These are phyloP conservation scores for Pseudonaja textilis DNA, from an alignment of 2,113 vertebrate species.

Conservation along the genomic window DNA sequence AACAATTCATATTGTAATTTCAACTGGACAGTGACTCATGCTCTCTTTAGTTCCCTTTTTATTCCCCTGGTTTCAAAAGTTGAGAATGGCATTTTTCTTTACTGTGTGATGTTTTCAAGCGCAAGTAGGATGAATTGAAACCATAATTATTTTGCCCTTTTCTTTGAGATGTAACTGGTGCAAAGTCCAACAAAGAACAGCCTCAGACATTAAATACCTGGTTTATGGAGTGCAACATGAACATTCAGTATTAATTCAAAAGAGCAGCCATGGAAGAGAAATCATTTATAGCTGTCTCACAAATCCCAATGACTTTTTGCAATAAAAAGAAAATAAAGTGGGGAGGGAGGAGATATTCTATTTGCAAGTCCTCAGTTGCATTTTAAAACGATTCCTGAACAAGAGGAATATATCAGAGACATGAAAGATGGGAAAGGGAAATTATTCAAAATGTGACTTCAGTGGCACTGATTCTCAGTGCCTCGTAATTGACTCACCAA, in stretches of 20 bases:
- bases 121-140: not conserved
- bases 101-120: not conserved
- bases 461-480: not conserved
- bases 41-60: not conserved
- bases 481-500: not conserved
- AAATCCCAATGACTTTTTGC: not conserved
- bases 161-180: not conserved
- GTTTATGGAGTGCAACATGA: conserved; percentile 26
- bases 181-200: not conserved
- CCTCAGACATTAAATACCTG: not conserved
- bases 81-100: not conserved
- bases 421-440: conserved; percentile 13
- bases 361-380: conserved; percentile 16
- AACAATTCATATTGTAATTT: conserved; percentile 5
- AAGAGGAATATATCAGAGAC: conserved; percentile 26
- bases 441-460: not conserved
- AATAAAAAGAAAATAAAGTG: not conserved
- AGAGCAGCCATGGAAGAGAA: not conserved
- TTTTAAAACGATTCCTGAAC: conserved; percentile 32
- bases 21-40: not conserved
- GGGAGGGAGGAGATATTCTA: conserved; percentile 3
- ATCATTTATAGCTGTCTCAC: not conserved
- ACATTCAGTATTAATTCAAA: not conserved
- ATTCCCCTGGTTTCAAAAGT: not conserved
- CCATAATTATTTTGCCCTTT: not conserved